Base-by-base conservation (phyloP, 2,113 vertebrate genomes). In the Sphyrna mokarran region DNA sequence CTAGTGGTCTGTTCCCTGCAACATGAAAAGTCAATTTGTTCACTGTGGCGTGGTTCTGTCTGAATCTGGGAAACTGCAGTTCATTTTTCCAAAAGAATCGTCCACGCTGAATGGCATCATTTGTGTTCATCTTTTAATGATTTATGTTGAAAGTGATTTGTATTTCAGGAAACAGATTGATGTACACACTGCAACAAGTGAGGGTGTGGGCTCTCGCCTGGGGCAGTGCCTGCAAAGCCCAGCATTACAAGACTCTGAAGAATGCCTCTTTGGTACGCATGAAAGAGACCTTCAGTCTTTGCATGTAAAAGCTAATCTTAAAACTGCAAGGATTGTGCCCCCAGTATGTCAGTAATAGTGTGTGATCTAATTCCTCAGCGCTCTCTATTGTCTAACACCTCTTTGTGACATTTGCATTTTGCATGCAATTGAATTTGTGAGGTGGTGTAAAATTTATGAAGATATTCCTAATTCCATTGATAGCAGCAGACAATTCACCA, bases 361-460 rank as follows among this genome's bases (percentile, higher is more conserved):
- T 76, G 68, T 95, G 94, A 95, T 95, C 94, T 95, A 95, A 95
- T 95, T 76, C 69, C 69, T 95, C 94, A 26, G 40, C 9, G n/a
- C 89, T 66, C 6, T 61, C n/a, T 66, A 66, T 72, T 72, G 69
- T 48, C 43, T 72, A 2, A 40, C 68, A 72, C 40, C 40, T 72
- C 69, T 95, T 72, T 70, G 26, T 95, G 94, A 66, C 69, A 95
- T 95, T 95, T 95, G 68, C 94, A 76, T 95, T 95, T 95, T 95
- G 94, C 94, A 95, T 54, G 37, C 26, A 40, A 95, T 95, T 95
- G 94, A 72, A 95, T 95, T 95, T 95, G 69, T 18, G 26, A 48
- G 68, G 26, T 95, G 18, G 68, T 95, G 94, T 72, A 95, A 95
- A 95, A 95, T 95, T 95, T 72, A 95, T 95, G 94, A 76, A 69